Percentiles rank a stretch among this genome's conserved stretches.
Conservation (phyloP, 2,797 vertebrate genomes). For the Psittacula derbiana region DNA sequence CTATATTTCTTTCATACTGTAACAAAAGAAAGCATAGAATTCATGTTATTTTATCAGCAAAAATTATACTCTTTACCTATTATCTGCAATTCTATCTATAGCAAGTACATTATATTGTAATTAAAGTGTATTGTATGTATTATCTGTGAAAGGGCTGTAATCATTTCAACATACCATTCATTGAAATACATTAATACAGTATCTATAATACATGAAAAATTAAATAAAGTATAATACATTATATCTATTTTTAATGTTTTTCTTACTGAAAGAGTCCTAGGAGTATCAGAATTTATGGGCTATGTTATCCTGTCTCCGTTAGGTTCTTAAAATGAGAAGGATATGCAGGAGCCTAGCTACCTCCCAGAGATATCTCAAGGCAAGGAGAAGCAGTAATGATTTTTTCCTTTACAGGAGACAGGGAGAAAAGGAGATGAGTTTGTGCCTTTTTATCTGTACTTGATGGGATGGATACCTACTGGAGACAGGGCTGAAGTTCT, state of each 20-base stretch:
- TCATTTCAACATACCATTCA: constrained; percentile 7
- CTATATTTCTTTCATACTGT: background rate
- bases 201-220: background rate
- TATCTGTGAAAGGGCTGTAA: constrained; percentile 1
- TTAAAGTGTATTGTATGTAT: constrained; percentile 30
- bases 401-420: background rate
- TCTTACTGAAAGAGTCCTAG: background rate
- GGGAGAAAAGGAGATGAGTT: background rate
- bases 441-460: background rate
- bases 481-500: background rate
- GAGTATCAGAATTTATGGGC: background rate
- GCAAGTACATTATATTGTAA: constrained; percentile 24
- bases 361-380: background rate
- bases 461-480: background rate
- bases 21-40: constrained; percentile 9
- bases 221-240: background rate
- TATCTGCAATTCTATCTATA: constrained; percentile 10
- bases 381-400: background rate
- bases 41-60: constrained; percentile 22
- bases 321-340: background rate
- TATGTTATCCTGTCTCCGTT: background rate
- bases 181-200: constrained; percentile 3
- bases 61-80: constrained; percentile 3
- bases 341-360: background rate
- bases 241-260: background rate